Conservation (phyloP, 2,888 invertebrate genomes). For the Apodemia mormo region DNA sequence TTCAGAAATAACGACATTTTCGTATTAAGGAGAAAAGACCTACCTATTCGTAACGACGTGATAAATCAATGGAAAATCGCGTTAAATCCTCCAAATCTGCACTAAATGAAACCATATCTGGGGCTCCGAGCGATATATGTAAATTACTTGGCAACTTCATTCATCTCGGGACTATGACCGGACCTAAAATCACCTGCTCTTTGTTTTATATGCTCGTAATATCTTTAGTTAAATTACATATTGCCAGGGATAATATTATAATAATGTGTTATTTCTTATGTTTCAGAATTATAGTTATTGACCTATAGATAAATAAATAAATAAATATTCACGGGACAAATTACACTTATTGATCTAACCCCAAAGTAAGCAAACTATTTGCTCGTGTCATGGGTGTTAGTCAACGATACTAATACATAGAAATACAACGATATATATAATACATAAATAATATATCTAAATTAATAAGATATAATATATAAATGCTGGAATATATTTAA, state of each 20-base stretch:
- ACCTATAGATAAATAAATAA: too few relatives aligned
- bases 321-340: too few relatives aligned
- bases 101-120: constrained; percentile 25
- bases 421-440: too few relatives aligned
- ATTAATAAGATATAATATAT: too few relatives aligned
- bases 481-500: too few relatives aligned
- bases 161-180: constrained; percentile 42
- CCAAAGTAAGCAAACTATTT: too few relatives aligned
- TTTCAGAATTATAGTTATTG: not conserved
- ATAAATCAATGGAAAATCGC: constrained; percentile 14
- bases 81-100: constrained; percentile 20
- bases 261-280: not conserved
- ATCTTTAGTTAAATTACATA: not conserved
- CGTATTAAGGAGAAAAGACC: not conserved
- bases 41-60: constrained; percentile 13
- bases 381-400: too few relatives aligned
- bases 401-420: too few relatives aligned
- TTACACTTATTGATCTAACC: too few relatives aligned
- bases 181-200: constrained; percentile 10
- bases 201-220: constrained; percentile 18
- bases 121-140: constrained; percentile 44
- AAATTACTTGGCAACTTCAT: constrained; percentile 47
- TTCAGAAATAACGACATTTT: not conserved
- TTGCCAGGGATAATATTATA: not conserved
- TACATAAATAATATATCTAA: too few relatives aligned